Evolutionary conservation across 2,888 invertebrate species (phyloP).

Genomic region (Dryobota labecula): DNA sequence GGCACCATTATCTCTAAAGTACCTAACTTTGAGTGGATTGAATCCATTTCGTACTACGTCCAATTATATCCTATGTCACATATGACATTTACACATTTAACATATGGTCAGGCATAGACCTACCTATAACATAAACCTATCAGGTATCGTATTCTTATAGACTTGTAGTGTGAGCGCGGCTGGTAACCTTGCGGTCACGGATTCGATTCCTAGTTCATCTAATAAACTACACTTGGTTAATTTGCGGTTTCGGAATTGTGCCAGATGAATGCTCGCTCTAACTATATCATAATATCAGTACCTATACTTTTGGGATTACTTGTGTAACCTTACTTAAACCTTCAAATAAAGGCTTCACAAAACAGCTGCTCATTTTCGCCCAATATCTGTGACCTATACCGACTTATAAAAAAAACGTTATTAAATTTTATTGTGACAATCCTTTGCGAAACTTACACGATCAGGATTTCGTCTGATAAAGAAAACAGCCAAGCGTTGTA

Average conservation of each 20-base stretch:
- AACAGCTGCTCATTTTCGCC: neutral
- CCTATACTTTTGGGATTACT: neutral
- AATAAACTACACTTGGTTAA: neutral
- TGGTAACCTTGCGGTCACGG: conserved; percentile 20
- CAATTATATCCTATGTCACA: too few relatives aligned
- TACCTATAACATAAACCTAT: neutral
- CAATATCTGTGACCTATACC: neutral
- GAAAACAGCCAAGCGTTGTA: neutral
- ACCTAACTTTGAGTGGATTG: too few relatives aligned
- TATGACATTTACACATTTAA: too few relatives aligned
- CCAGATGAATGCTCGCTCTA: neutral
- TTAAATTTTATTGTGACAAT: neutral
- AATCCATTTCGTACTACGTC: too few relatives aligned
- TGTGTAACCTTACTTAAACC: neutral
- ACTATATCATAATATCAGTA: neutral
- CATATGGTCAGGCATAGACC: too few relatives aligned
- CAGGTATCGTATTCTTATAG: neutral
- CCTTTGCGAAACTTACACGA: neutral
- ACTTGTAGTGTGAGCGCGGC: neutral
- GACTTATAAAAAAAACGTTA: neutral
- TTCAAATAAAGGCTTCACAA: neutral
- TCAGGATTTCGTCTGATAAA: neutral
- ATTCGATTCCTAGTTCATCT: conserved; percentile 19
- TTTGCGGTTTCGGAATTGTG: conserved; percentile 7
- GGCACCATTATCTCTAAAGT: too few relatives aligned